Evolutionary conservation across 2,113 vertebrate genomes (phyloP), one percentile per base, ranked within the genome.

Genomic region (Neolamprologus modestus): DNA sequence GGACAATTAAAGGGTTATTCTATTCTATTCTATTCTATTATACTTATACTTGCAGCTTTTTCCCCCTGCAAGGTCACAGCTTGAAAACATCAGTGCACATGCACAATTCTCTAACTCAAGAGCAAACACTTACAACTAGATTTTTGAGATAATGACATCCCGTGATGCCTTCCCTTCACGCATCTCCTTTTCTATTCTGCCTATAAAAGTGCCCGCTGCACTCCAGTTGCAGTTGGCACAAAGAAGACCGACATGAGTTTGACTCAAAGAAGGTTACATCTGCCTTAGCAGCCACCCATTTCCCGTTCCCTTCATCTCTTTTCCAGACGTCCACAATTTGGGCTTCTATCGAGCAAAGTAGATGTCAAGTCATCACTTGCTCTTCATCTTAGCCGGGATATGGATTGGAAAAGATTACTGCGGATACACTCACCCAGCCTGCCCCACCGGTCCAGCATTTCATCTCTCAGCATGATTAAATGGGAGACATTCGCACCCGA

Each of bases 381-480:
- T 73, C 76, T 53, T 94, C 90, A 85, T 89, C 81, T 91, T n/a
- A 81, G 84, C 82, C 21, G 17, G 85, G 45, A 85, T 91, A 91
- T 89, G 83, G 81, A 91, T 93, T 71, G 87, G 91, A 91, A 94
- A 80, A 87, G 87, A 94, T 96, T 94, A 89, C 68, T 83, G 79
- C 84, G 82, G 89, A 89, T 88, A 88, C 80, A 91, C 76, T 91
- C 87, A 63, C 50, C 61, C 84, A 89, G 87, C 88, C 92, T 87
- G 86, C 87, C 81, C 83, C 45, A 66, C 40, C 52, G 83, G 61
- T 90, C 81, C 89, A 88, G 85, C 83, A 80, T 92, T 91, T 94
- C 91, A 94, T 95, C 86, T 93, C 68, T 95, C 89, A 92, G 42
- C 40, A 86, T 95, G 94, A 96, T 94, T 91, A 94, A 96, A 94